Conservation (phyloP, 2,113 vertebrate genomes). For the Colistium nudipinnis region DNA sequence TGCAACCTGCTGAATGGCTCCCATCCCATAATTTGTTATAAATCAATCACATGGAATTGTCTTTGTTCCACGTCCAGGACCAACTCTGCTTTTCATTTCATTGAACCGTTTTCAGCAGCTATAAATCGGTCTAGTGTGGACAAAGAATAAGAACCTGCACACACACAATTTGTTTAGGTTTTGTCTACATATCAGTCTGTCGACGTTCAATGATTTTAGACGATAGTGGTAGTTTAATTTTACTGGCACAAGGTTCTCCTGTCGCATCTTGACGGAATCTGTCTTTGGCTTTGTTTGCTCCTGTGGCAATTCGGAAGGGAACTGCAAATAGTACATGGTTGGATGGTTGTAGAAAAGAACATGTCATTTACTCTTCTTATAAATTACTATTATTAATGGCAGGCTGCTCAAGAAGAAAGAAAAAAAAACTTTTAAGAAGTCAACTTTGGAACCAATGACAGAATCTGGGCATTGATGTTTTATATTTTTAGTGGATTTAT, state of each 20-base stretch:
- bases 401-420: background rate
- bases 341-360: background rate
- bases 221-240: background rate
- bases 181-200: too few relatives aligned
- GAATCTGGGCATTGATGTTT: background rate
- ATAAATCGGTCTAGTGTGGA: background rate
- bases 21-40: background rate
- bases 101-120: background rate
- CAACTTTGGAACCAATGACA: background rate
- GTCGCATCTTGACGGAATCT: background rate
- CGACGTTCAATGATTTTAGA: background rate
- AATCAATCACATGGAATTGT: background rate
- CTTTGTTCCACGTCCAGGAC: background rate
- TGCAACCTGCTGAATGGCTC: background rate
- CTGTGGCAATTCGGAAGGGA: background rate
- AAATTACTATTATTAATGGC: background rate
- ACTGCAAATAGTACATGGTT: background rate
- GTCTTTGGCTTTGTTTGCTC: background rate
- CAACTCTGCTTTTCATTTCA: background rate
- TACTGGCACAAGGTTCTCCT: background rate
- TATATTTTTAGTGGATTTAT: background rate
- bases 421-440: background rate
- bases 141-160: background rate
- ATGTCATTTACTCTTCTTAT: background rate
- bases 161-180: too few relatives aligned